Evolutionary conservation across 2,888 invertebrate genomes (phyloP), one percentile per base, ranked within the genome.

Genomic region (Andricus quercusramuli): DNA sequence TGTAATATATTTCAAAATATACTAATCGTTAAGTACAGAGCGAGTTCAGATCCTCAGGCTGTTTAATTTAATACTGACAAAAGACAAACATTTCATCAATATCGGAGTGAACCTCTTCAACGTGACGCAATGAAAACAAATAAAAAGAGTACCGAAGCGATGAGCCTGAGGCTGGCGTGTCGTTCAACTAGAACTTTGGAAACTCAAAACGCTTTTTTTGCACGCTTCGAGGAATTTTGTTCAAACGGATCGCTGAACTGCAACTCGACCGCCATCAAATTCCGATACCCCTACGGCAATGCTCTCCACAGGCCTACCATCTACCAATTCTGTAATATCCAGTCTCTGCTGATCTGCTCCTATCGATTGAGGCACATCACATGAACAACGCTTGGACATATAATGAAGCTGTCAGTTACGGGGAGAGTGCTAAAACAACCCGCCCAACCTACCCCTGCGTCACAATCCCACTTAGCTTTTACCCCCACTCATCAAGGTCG

Each of bases 371-470:
- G 44, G 22, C 2, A 79, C 79, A 51, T 62, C 74, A 22, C 51
- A 78, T 74, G 78, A 84, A 78, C 80, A 44, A 67, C 78, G 74
- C 76, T 81, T 80, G 79, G 82, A 86, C 86, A 83, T 86, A 87
- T 87, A 87, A 89, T 89, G 88, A 87, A 86, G 83, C 85, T 86
- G 87, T 88, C 87, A 86, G 86, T 87, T 85, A 78, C 67, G 80
- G 64, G 76, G 79, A 64, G 44, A 64, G 68, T 79, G 68, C 77
- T 59, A 76, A 82, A 80, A 56, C 74, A 80, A 85, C 51, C 37
- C 29, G 20, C 20, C 20, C 9, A 70, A 51, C 47, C 29, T 25
- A 47, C 44, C 25, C 68, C 44, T 68, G 9, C n/a, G 11, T 56
- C 56, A 11, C n/a, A 56, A 56, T 56, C 56, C n/a, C 56, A n/a